A percentile compares a stretch with the other conserved stretches of the same genome.
These are phyloP conservation scores for Caenorhabditis latens DNA, from an alignment of 1,140 invertebrate genomes.

Conservation along the genomic window DNA sequence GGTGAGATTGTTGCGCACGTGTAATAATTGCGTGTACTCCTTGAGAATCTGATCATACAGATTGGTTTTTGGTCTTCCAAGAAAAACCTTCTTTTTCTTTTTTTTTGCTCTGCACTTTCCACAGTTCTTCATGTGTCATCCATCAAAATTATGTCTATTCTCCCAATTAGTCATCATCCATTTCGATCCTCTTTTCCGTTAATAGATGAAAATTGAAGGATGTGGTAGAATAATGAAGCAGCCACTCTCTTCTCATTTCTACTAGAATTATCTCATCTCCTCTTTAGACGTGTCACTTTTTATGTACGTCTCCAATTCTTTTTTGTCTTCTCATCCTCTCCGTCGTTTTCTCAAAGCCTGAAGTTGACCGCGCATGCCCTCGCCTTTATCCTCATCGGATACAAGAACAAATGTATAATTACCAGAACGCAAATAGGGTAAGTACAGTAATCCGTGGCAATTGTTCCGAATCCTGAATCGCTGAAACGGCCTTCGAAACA, in stretches of 20 bases:
- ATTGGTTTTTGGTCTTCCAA: too few relatives aligned
- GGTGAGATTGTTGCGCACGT: slow-evolving; percentile 44
- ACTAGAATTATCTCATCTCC: slow-evolving; percentile 52
- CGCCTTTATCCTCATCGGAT: not conserved
- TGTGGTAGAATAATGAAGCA: slow-evolving; percentile 44
- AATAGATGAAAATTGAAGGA: slow-evolving; percentile 50
- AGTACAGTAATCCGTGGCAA: slow-evolving; percentile 51
- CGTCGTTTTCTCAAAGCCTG: not conserved
- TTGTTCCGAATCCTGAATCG: slow-evolving; percentile 29
- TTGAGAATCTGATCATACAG: not conserved
- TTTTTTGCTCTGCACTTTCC: not conserved
- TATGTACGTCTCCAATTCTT: slow-evolving; percentile 6
- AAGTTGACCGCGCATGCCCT: slow-evolving; percentile 30
- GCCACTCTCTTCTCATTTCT: not conserved
- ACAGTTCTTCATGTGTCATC: not conserved
- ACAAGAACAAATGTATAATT: slow-evolving; percentile 43
- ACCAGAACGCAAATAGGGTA: slow-evolving; percentile 55
- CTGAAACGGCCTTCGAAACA: slow-evolving; percentile 21
- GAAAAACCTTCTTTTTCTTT: not conserved
- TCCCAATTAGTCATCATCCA: not conserved
- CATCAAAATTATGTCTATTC: slow-evolving; percentile 30
- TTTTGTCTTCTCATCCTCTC: not conserved
- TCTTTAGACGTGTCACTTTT: slow-evolving; percentile 36
- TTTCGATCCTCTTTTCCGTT: not conserved
- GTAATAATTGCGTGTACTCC: slow-evolving; percentile 15